Evolutionary conservation across 1,140 invertebrate genomes (phyloP), one percentile per base, ranked within the genome.

Genomic region (Drosophila varians): DNA sequence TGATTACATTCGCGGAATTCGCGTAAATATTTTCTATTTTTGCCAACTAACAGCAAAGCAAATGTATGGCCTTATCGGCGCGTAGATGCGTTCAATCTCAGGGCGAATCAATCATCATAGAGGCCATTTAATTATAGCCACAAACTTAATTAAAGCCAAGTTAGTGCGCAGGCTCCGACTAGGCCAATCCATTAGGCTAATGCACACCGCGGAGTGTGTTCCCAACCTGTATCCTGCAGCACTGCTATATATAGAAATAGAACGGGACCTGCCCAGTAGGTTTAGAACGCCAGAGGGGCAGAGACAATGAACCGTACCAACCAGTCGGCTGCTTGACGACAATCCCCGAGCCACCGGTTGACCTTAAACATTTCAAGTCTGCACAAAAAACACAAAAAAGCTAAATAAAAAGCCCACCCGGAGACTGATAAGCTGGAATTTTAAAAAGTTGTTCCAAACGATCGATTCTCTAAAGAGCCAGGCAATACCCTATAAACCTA

Each of bases 291-390:
- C 45, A 43, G 19, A 19, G 19, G 14, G 26, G 14, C 46, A 26
- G 19, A n/a, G n/a, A 16, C 45, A 23, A 28, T 49, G 45, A 65
- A 65, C 62, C 58, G 4, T 21, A 21, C 21, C 21, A 21, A 21
- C 21, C 28, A 31, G 28, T 11, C 21, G 60, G 64, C 64, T 68
- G 18, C 64, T 21, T 68, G 64, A 42, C 64, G 66, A 68, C 64
- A 65, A 45, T 45, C 38, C 46, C 47, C 38, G 23, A 74, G 71
- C 77, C 36, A 38, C 12, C 55, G 62, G 77, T 83, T 77, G 69
- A 77, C 61, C 77, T 82, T 74, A 74, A 74, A 38, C 56, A 73
- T 65, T 79, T 58, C 36, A 46, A 23, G 49, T 56, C 52, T 54
- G 47, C 62, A 31, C 12, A 56, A 40, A 47, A 8, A 40, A 40